Evolutionary conservation across 2,113 vertebrate genomes (phyloP).

Genomic region (Rhinolophus sinicus): DNA sequence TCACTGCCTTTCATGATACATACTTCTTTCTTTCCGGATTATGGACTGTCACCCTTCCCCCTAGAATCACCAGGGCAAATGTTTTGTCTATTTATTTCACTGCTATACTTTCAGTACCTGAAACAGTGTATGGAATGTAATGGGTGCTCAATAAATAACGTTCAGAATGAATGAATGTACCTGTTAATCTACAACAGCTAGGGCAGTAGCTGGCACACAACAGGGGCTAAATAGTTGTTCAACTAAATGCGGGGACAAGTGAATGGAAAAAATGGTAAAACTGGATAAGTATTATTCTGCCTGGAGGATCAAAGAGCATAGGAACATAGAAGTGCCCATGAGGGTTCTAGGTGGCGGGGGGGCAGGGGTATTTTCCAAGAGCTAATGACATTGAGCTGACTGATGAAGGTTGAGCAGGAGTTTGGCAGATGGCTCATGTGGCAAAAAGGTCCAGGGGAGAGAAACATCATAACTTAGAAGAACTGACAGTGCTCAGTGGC

Average conservation of each 20-base stretch:
- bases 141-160: not conserved
- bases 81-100: not conserved
- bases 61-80: fast-evolving
- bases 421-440: fast-evolving
- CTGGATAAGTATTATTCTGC: fast-evolving
- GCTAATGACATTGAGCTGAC: not conserved
- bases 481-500: fast-evolving
- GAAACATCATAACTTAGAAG: fast-evolving
- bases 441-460: not conserved
- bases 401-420: not conserved
- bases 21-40: not conserved
- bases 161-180: not conserved
- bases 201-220: not conserved
- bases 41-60: not conserved
- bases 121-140: not conserved
- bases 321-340: fast-evolving
- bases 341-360: fast-evolving
- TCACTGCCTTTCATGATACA: fast-evolving
- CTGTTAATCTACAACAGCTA: not conserved
- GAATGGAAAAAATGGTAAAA: not conserved
- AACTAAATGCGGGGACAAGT: not conserved
- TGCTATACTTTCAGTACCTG: fast-evolving
- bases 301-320: fast-evolving
- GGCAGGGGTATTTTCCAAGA: not conserved
- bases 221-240: not conserved